Evolutionary conservation across 2,797 vertebrate species (phyloP).

Genomic region (Lagocephalus sceleratus): DNA sequence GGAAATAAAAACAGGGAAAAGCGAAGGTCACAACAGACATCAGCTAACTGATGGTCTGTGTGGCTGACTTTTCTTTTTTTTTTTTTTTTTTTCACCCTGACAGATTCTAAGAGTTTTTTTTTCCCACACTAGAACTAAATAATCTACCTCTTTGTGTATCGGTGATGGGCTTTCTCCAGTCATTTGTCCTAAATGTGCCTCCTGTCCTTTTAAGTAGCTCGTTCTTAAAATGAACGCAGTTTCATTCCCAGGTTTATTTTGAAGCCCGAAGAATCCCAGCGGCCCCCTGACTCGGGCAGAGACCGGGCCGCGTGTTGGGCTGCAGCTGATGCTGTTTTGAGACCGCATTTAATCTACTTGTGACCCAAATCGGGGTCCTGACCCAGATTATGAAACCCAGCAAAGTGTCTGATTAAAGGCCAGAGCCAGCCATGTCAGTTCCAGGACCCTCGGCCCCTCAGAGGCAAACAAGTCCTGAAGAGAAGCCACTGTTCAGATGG

Average conservation of each 20-base stretch:
- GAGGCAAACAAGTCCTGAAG: constrained; percentile 36
- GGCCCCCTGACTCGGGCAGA: neutral
- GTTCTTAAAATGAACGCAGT: too few species aligned
- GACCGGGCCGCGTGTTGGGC: constrained; percentile 11
- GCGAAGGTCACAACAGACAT: too few species aligned
- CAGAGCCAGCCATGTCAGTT: constrained; percentile 43
- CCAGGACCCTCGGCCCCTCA: constrained; percentile 24
- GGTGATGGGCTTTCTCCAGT: too few species aligned
- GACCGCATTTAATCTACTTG: constrained; percentile 41
- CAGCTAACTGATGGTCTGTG: too few species aligned
- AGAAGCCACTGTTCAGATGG: constrained; percentile 48
- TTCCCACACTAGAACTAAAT: too few species aligned
- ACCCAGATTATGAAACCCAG: constrained; percentile 55
- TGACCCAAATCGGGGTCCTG: constrained; percentile 54
- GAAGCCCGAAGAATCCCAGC: neutral
- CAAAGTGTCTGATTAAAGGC: constrained; percentile 50
- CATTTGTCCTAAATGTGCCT: too few species aligned
- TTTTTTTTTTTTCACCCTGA: too few species aligned
- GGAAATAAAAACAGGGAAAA: too few species aligned
- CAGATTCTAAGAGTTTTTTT: too few species aligned
- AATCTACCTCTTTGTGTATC: too few species aligned
- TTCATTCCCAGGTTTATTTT: neutral
- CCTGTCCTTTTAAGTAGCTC: too few species aligned
- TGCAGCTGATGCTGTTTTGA: constrained; percentile 19
- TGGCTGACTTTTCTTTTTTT: too few species aligned